These are phyloP conservation scores for Macheiramphus alcinus DNA, from an alignment of 2,113 vertebrate species.

Conservation along the genomic window DNA sequence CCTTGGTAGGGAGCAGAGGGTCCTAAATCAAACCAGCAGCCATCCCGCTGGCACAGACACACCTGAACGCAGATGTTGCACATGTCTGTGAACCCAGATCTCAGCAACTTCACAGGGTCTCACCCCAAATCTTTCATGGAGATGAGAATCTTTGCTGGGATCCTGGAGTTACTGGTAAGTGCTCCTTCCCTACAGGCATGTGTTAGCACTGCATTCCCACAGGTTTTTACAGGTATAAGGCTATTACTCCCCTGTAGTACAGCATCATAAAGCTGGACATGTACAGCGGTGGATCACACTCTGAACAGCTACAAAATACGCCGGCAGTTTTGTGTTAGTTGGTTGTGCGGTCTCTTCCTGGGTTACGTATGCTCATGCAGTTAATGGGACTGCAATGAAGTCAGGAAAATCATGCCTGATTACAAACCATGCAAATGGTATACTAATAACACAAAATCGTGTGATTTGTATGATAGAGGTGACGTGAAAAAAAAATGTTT, in stretches of 20 bases:
- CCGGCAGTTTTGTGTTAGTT: fast-evolving
- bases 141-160: not conserved
- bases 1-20: not conserved
- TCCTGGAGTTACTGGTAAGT: not conserved
- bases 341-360: not conserved
- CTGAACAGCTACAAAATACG: not conserved
- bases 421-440: not conserved
- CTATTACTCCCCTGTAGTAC: not conserved
- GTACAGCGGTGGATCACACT: not conserved
- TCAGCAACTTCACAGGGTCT: not conserved
- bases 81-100: not conserved
- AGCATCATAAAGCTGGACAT: not conserved
- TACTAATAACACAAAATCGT: not conserved
- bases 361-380: not conserved
- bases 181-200: not conserved
- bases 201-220: not conserved
- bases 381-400: not conserved
- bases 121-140: not conserved
- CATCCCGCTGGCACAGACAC: not conserved
- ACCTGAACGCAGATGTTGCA: not conserved
- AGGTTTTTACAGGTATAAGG: not conserved
- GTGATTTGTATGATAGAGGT: not conserved
- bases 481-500: not conserved
- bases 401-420: not conserved
- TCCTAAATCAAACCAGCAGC: not conserved